Conservation (phyloP, 2,797 vertebrate species). For the Monodelphis domestica region DNA sequence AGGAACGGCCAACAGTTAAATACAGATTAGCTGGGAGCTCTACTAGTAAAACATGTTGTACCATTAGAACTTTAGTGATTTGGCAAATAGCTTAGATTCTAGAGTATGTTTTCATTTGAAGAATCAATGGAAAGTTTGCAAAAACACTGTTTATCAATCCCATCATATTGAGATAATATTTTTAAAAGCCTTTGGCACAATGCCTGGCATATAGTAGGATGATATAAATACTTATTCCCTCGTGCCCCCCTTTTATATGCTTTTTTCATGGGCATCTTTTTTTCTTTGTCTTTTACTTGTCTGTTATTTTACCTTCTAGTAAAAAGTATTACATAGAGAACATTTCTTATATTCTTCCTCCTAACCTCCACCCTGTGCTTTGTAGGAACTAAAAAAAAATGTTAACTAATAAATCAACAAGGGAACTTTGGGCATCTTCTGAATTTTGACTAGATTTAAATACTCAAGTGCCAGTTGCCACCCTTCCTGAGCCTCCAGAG, state of each 20-base stretch:
- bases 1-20: slow-evolving; percentile 10
- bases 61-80: slow-evolving; percentile 65
- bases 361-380: too few relatives aligned
- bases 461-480: neutral
- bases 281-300: neutral
- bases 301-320: neutral
- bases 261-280: neutral
- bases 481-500: neutral
- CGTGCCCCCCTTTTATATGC: neutral
- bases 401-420: neutral
- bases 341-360: neutral
- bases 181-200: neutral
- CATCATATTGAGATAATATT: neutral
- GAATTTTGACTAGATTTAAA: neutral
- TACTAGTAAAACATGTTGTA: slow-evolving; percentile 62
- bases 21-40: slow-evolving; percentile 57
- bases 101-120: neutral
- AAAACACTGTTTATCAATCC: neutral
- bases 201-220: neutral
- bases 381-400: too few relatives aligned
- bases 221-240: neutral
- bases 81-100: neutral
- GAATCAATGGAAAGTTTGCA: neutral
- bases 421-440: neutral
- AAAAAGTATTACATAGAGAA: neutral